Percentiles rank a stretch among this genome's conserved stretches.
Evolutionary conservation across 2,797 vertebrate genomes (phyloP).

Genomic region (Pygocentrus nattereri): DNA sequence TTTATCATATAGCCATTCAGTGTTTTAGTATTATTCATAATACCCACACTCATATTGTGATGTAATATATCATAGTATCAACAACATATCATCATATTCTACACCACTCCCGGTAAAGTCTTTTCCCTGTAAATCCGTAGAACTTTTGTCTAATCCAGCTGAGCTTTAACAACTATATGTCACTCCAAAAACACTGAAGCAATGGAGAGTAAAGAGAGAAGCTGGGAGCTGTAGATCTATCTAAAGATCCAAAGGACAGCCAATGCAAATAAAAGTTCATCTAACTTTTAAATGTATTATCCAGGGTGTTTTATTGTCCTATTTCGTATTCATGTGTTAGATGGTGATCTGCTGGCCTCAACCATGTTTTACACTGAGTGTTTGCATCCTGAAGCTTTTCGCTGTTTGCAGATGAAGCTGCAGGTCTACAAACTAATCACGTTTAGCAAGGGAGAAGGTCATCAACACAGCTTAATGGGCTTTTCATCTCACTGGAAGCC

Average conservation of each 20-base stretch:
- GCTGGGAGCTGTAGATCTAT: not conserved
- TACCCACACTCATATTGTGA: not conserved
- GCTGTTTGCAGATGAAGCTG: conserved; percentile 27
- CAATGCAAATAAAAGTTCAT: not conserved
- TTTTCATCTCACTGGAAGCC: conserved; percentile 66
- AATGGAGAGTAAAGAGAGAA: not conserved
- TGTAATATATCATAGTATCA: not conserved
- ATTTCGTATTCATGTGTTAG: not conserved
- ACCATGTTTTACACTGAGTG: conserved; percentile 2
- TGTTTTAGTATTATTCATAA: not conserved
- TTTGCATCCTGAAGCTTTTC: conserved; percentile 16
- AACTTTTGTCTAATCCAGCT: conserved; percentile 14
- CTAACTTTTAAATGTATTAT: not conserved
- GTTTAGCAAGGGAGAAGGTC: conserved; percentile 61
- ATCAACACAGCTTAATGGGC: conserved; percentile 65
- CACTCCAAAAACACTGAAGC: conserved; percentile 2
- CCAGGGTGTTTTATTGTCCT: not conserved
- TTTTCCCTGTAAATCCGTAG: conserved; percentile 10
- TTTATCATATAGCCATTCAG: not conserved
- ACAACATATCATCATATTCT: too few species aligned
- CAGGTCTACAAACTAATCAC: conserved; percentile 56
- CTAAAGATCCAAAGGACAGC: not conserved
- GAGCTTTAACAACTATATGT: conserved; percentile 49
- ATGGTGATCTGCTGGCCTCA: not conserved
- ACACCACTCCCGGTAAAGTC: too few species aligned